These are phyloP conservation scores for Lamprotornis superbus DNA, from an alignment of 2,113 vertebrate genomes.

Conservation along the genomic window DNA sequence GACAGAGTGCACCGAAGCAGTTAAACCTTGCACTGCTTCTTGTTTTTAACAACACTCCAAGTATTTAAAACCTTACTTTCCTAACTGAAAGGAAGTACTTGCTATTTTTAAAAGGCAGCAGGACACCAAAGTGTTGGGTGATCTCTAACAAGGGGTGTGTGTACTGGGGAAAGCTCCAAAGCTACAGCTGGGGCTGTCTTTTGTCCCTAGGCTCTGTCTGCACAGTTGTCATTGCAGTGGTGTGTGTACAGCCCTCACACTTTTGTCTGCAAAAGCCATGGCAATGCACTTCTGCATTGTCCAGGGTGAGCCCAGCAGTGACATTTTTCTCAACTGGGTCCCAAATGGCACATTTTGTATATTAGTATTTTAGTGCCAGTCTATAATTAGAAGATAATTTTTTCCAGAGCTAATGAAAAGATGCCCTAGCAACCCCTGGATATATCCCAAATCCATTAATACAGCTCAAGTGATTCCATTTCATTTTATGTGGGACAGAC, in stretches of 20 bases:
- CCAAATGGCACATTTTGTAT: conserved; percentile 15
- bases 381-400: conserved; percentile 58
- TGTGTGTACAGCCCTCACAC: neutral
- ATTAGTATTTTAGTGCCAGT: conserved; percentile 12
- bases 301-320: neutral
- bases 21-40: neutral
- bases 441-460: conserved; percentile 36
- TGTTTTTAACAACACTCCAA: neutral
- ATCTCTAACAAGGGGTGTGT: neutral
- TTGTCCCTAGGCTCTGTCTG: neutral
- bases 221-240: neutral
- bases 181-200: neutral
- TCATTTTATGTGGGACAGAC: conserved; percentile 36
- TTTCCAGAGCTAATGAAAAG: conserved; percentile 59
- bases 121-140: accelerated
- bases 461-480: neutral
- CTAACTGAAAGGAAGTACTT: neutral
- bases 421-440: conserved; percentile 56
- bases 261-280: neutral
- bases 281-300: neutral
- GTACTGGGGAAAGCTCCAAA: neutral
- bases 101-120: neutral
- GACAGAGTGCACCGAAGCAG: neutral
- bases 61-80: neutral
- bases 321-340: neutral